Evolutionary conservation across 2,797 vertebrate species (phyloP).

Genomic region (Danio kyathit): DNA sequence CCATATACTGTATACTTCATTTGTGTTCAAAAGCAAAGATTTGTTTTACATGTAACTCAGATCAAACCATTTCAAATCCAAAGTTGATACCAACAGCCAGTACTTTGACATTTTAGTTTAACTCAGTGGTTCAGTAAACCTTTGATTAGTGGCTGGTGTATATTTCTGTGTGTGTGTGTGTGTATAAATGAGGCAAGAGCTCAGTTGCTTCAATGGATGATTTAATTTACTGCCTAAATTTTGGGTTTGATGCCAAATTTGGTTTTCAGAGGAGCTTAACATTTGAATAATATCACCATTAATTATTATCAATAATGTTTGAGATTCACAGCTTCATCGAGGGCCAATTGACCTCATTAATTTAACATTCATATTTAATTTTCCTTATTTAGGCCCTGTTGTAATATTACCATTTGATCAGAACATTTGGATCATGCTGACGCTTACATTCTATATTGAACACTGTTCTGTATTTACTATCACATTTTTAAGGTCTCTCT

Average conservation of each 20-base stretch:
- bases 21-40: constrained; percentile 7
- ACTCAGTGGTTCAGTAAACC: constrained; percentile 25
- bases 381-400: neutral
- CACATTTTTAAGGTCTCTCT: neutral
- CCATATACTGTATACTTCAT: neutral
- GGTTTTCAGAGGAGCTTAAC: constrained; percentile 27
- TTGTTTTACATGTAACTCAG: constrained; percentile 5
- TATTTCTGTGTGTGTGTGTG: too few species aligned
- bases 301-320: constrained; percentile 16
- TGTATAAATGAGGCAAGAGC: neutral
- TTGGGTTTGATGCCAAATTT: constrained; percentile 37
- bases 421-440: neutral
- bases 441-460: neutral
- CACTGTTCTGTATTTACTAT: neutral
- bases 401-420: neutral
- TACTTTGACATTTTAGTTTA: constrained; percentile 24
- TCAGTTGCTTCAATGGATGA: constrained; percentile 1
- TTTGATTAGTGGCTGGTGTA: constrained; percentile 19
- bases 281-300: constrained; percentile 14
- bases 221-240: constrained; percentile 10
- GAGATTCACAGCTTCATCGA: neutral
- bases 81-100: neutral
- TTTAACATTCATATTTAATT: neutral
- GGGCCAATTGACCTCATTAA: neutral
- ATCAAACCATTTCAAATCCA: constrained; percentile 17